These are phyloP conservation scores for Magallana angulata DNA, from an alignment of 1,140 invertebrate genomes.

Conservation along the genomic window DNA sequence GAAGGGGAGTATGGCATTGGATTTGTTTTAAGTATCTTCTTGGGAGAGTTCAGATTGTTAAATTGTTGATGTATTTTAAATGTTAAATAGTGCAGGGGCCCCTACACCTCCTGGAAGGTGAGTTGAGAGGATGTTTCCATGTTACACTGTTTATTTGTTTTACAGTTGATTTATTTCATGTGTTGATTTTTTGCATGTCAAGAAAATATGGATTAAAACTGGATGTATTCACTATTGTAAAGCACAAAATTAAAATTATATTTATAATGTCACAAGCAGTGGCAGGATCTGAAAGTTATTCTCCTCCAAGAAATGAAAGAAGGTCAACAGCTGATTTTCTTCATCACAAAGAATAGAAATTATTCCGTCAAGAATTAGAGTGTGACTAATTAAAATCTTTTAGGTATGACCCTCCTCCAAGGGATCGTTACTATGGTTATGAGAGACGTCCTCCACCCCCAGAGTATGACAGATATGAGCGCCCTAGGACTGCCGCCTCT, in stretches of 20 bases:
- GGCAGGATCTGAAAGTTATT: no score
- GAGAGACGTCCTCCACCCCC: conserved; percentile 59
- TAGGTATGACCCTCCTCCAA: conserved; percentile 28
- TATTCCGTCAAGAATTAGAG: no score
- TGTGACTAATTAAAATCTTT: background rate
- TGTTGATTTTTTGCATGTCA: background rate
- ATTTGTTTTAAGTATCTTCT: background rate
- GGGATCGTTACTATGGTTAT: conserved; percentile 45
- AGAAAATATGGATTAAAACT: background rate
- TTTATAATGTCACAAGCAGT: no score
- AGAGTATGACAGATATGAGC: conserved; percentile 63
- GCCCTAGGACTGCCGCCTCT: conserved; percentile 54
- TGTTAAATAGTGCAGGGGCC: conserved; percentile 7
- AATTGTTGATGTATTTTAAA: background rate
- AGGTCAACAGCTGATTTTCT: no score
- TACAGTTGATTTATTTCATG: background rate
- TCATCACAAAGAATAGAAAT: no score
- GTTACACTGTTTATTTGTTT: background rate
- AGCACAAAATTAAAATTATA: no score
- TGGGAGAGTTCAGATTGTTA: background rate
- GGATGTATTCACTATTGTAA: no score
- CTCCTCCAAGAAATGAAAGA: no score
- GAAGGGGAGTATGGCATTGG: no score
- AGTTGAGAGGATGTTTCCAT: background rate
- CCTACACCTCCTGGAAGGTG: background rate